Conservation (phyloP, 2,113 vertebrate species). For the Trogon surrucura region DNA sequence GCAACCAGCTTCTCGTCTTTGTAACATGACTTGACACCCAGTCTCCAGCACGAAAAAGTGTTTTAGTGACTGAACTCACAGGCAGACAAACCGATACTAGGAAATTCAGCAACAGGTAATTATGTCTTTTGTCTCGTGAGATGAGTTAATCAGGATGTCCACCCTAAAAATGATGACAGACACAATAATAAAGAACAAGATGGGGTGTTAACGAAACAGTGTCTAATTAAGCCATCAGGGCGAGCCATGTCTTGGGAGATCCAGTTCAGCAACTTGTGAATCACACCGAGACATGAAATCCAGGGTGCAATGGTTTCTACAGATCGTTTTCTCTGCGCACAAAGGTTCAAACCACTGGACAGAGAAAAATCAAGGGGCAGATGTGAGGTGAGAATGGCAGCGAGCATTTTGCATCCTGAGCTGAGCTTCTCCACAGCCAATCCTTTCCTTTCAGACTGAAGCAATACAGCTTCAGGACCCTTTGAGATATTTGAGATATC, state of each 20-base stretch:
- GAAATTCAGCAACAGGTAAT: neutral
- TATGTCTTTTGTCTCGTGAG: conserved; percentile 3
- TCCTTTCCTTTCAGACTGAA: neutral
- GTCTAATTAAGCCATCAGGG: conserved; percentile 18
- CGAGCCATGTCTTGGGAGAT: neutral
- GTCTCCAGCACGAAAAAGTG: neutral
- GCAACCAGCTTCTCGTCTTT: neutral
- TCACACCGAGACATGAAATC: neutral
- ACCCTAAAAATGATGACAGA: conserved; percentile 27
- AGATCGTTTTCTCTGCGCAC: neutral
- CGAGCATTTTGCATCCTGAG: neutral
- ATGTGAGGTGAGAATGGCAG: neutral
- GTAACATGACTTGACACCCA: neutral
- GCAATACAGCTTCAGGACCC: neutral
- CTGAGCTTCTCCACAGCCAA: neutral
- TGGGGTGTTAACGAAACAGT: conserved; percentile 3
- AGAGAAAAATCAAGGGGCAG: neutral
- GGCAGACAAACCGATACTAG: conserved; percentile 9
- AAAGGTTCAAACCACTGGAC: neutral
- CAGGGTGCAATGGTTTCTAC: neutral
- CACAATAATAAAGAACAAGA: conserved; percentile 25
- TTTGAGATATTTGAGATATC: neutral
- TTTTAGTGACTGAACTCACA: neutral
- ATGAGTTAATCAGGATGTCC: conserved; percentile 1
- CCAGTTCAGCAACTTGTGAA: conserved; percentile 31